phyloP scores from a whole-genome alignment of 2,797 vertebrate genomes.

The Alfaro cultratus region DNA sequence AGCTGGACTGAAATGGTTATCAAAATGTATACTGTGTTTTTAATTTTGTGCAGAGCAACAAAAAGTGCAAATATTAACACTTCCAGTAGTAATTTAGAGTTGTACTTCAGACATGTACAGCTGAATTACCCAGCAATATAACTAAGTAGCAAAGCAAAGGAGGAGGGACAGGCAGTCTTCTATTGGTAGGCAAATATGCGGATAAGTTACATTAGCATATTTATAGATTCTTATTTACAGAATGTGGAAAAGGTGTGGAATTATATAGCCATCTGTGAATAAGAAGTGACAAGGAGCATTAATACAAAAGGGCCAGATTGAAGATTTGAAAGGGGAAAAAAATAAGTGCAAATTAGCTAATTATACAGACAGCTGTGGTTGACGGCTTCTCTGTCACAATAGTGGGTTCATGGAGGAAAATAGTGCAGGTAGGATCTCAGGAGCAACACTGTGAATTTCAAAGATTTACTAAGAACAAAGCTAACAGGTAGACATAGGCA shows the following conservation, averaged over 20 bases:
- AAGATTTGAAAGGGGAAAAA: constrained; percentile 16
- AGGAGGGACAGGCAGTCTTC: neutral
- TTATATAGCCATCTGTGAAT: neutral
- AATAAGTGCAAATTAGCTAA: constrained; percentile 27
- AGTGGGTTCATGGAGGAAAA: neutral
- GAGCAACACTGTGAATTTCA: neutral
- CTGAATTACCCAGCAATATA: neutral
- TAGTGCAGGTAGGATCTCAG: neutral
- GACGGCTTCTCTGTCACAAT: neutral
- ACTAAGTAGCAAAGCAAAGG: neutral
- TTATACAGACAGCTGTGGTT: neutral
- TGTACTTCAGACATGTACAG: neutral
- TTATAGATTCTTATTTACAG: constrained; percentile 1
- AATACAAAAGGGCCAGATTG: constrained; percentile 5
- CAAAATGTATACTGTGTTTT: neutral
- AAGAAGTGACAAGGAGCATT: neutral
- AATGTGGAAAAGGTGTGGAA: neutral
- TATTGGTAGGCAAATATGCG: neutral
- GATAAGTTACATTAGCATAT: neutral
- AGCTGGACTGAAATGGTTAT: neutral
- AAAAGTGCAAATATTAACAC: neutral
- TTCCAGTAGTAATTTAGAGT: neutral
- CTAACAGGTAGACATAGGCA: neutral
- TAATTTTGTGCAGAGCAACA: neutral
- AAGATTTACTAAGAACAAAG: neutral